phyloP scores from a whole-genome alignment of 2,888 invertebrate genomes.

The Amaurobius ferox region DNA sequence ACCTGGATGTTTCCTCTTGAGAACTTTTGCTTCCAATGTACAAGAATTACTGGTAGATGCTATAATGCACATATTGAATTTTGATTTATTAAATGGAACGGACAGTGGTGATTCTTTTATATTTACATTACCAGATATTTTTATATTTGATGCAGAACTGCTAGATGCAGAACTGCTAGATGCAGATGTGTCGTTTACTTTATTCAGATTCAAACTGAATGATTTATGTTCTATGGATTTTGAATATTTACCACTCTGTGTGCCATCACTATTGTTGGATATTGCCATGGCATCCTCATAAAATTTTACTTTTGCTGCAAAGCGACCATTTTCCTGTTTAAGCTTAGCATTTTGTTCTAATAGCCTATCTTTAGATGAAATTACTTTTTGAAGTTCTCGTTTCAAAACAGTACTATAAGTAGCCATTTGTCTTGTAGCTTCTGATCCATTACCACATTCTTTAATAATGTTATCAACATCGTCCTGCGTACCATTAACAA shows the following conservation, averaged over 20 bases:
- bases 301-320: neutral
- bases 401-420: constrained; percentile 28
- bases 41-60: neutral
- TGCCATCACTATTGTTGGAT: no score
- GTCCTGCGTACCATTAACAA: constrained; percentile 13
- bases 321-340: neutral
- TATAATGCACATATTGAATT: neutral
- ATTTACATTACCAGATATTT: no score
- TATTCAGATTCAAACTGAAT: no score
- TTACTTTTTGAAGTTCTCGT: constrained; percentile 13
- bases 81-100: neutral
- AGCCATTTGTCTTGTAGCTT: constrained; percentile 21
- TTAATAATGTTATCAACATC: constrained; percentile 24
- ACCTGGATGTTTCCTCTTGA: no score
- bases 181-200: no score
- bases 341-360: neutral
- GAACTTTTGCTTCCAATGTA: no score
- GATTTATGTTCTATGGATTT: no score
- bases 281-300: neutral
- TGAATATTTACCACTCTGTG: no score
- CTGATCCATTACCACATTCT: neutral
- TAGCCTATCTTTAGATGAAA: constrained; percentile 6
- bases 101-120: neutral
- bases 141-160: no score
- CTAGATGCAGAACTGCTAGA: no score